Percentiles rank a stretch among this genome's conserved stretches.
Conservation (phyloP, 2,113 vertebrate genomes). For the Pipra filicauda region DNA sequence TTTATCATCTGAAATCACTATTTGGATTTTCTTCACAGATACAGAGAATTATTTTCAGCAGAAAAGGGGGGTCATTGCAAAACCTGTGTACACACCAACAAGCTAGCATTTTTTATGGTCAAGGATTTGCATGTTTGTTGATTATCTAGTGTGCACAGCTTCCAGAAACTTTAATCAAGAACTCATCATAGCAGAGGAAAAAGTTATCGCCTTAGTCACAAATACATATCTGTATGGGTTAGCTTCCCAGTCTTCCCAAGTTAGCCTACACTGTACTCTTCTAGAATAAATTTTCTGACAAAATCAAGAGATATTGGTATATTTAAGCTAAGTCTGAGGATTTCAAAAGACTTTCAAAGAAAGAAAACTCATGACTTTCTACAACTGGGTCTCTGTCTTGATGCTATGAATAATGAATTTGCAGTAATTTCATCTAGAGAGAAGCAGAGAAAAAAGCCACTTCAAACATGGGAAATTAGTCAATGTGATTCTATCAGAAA, state of each 20-base stretch:
- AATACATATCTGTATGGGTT: rapidly evolving
- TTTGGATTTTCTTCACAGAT: neutral
- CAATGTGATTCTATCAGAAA: conserved; percentile 25
- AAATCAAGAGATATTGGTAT: neutral
- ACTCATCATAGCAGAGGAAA: neutral
- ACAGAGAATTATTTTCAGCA: neutral
- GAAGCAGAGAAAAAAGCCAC: conserved; percentile 28
- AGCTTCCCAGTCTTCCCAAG: neutral
- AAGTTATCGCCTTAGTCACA: neutral
- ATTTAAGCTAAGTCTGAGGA: neutral
- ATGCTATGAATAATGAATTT: conserved; percentile 38
- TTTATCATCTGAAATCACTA: neutral
- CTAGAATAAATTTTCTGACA: neutral
- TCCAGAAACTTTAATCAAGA: neutral
- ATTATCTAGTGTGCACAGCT: neutral
- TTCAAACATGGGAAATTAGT: conserved; percentile 33
- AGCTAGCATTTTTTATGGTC: neutral
- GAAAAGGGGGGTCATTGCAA: neutral
- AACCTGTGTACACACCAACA: neutral
- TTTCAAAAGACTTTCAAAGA: conserved; percentile 27
- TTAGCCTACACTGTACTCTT: neutral
- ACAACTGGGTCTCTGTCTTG: neutral
- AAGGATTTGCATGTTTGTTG: neutral
- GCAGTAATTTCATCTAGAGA: conserved; percentile 38
- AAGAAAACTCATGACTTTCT: conserved; percentile 3